These are phyloP conservation scores for Iguana delicatissima DNA, from an alignment of 2,797 vertebrate species.

Conservation along the genomic window DNA sequence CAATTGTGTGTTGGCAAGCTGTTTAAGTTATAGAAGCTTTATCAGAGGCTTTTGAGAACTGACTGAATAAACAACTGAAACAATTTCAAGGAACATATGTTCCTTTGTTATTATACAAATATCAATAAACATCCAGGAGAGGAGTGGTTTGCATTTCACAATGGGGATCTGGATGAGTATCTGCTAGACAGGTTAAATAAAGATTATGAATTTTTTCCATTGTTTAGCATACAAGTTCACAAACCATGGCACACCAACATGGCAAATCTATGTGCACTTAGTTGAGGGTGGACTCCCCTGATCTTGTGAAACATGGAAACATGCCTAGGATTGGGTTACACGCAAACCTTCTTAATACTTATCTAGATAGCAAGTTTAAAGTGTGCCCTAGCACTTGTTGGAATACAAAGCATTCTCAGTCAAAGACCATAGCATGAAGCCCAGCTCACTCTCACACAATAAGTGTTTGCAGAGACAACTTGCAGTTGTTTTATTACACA, in stretches of 20 bases:
- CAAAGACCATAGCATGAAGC: not conserved
- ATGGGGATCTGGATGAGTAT: not conserved
- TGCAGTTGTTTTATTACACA: not conserved
- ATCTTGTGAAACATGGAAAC: not conserved
- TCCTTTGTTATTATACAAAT: not conserved
- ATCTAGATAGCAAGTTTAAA: not conserved
- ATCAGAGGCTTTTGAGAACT: not conserved
- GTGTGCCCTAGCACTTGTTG: not conserved
- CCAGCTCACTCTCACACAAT: not conserved
- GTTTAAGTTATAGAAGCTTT: not conserved
- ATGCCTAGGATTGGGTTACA: not conserved
- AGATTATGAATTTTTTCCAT: not conserved
- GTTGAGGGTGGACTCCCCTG: not conserved
- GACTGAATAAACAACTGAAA: slow-evolving; percentile 5
- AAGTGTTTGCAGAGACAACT: not conserved
- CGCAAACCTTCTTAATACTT: not conserved
- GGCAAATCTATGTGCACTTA: not conserved
- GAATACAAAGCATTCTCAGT: not conserved
- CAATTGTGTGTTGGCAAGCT: not conserved
- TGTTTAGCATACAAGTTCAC: not conserved
- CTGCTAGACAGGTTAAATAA: not conserved
- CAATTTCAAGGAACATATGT: not conserved
- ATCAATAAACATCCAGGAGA: not conserved
- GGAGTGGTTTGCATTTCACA: not conserved
- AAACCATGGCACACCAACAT: not conserved